phyloP scores from a whole-genome alignment of 2,797 vertebrate species.

The Vultur gryphus region DNA sequence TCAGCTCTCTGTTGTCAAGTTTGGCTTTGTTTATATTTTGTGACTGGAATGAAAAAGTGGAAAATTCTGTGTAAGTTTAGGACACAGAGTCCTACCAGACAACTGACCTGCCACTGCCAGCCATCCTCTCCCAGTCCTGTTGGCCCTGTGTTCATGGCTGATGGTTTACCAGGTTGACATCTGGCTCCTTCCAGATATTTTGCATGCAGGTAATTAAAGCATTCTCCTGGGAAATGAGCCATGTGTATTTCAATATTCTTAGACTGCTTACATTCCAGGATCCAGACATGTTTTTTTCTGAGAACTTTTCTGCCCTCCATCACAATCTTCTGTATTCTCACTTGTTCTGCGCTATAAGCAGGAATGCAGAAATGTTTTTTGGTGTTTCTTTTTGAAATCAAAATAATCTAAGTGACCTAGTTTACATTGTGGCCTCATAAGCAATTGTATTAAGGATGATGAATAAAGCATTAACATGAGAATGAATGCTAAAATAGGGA shows the following conservation, averaged over 20 bases:
- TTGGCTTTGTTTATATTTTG: background rate
- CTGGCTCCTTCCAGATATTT: background rate
- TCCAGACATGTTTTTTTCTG: background rate
- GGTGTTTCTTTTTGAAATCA: background rate
- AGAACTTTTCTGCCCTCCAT: background rate
- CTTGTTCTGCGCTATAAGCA: background rate
- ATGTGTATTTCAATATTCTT: background rate
- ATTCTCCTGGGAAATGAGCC: background rate
- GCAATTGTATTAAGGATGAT: background rate
- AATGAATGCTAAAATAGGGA: background rate
- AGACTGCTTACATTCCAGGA: background rate
- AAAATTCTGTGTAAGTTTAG: background rate
- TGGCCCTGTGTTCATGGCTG: background rate
- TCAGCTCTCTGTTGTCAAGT: background rate
- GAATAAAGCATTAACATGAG: background rate
- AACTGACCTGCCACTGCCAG: background rate
- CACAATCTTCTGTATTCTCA: background rate
- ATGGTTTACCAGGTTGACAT: background rate
- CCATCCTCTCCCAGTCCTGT: background rate
- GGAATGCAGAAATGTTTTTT: background rate
- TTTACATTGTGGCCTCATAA: background rate
- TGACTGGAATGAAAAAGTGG: background rate
- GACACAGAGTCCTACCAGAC: background rate
- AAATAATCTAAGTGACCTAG: background rate
- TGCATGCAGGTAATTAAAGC: background rate